Conservation (phyloP, 2,113 vertebrate species). For the Micromys minutus region DNA sequence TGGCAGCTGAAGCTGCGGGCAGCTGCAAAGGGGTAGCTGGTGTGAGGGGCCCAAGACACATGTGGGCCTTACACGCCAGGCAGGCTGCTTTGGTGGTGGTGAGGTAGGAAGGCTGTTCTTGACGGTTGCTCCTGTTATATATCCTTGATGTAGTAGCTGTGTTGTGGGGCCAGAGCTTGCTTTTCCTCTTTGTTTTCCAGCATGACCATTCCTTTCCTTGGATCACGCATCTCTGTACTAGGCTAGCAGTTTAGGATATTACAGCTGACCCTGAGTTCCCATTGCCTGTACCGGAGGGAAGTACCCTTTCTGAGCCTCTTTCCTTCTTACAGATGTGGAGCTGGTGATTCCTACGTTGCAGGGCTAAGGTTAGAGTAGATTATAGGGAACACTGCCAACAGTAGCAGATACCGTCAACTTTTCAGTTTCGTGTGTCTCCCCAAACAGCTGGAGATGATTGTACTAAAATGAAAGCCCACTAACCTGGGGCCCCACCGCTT, state of each 20-base stretch:
- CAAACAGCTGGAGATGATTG: not conserved
- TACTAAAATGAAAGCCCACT: not conserved
- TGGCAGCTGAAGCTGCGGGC: not conserved
- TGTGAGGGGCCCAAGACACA: not conserved
- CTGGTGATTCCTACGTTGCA: not conserved
- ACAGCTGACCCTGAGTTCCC: not conserved
- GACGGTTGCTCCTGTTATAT: not conserved
- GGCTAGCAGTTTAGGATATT: not conserved
- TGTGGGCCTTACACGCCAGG: not conserved
- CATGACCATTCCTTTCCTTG: not conserved
- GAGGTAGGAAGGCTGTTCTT: not conserved
- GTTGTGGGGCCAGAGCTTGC: not conserved
- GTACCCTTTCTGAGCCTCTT: not conserved
- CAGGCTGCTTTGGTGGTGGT: not conserved
- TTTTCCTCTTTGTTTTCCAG: slow-evolving; percentile 16
- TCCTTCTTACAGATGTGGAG: not conserved
- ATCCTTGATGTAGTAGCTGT: not conserved
- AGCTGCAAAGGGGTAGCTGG: not conserved
- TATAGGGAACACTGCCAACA: not conserved
- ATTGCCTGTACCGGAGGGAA: not conserved
- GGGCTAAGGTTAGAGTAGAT: not conserved
- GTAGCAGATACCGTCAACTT: not conserved
- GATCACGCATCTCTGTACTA: not conserved
- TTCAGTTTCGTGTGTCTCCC: not conserved
- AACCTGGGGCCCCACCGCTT: not conserved